Evolutionary conservation across 2,113 vertebrate species (phyloP).

Genomic region (Riparia riparia): DNA sequence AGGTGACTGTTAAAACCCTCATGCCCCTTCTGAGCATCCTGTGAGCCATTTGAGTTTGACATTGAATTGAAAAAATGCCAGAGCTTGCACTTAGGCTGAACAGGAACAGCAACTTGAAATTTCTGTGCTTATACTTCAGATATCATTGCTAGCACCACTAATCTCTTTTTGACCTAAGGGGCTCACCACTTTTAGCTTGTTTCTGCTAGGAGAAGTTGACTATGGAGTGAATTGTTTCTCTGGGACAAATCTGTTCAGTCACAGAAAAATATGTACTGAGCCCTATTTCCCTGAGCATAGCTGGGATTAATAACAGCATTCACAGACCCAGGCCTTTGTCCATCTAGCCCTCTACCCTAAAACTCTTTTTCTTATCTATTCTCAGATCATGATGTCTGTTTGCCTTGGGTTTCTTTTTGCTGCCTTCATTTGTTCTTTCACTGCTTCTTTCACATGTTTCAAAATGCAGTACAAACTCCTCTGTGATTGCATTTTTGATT

Average conservation of each 20-base stretch:
- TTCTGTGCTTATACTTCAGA: neutral
- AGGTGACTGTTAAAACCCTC: neutral
- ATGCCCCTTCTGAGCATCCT: neutral
- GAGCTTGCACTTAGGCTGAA: neutral
- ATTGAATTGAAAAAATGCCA: neutral
- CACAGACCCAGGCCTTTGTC: neutral
- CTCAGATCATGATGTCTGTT: neutral
- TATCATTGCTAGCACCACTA: neutral
- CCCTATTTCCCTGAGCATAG: neutral
- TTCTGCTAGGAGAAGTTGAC: constrained; percentile 26
- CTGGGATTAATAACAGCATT: neutral
- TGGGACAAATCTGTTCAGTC: neutral
- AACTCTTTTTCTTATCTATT: neutral
- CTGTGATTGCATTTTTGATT: neutral
- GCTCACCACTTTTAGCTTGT: neutral
- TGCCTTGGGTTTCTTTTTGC: neutral
- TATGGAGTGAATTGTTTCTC: constrained; percentile 5
- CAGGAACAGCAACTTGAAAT: constrained; percentile 9
- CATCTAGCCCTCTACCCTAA: neutral
- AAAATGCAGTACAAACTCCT: neutral
- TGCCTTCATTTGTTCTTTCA: neutral
- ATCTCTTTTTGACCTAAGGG: constrained; percentile 7
- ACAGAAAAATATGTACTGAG: neutral
- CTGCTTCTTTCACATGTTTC: neutral
- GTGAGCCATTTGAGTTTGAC: neutral